A percentile compares a stretch with the other conserved stretches of the same genome.
phyloP scores from a whole-genome alignment of 1,140 invertebrate species.

The Tetraneura akinire region DNA sequence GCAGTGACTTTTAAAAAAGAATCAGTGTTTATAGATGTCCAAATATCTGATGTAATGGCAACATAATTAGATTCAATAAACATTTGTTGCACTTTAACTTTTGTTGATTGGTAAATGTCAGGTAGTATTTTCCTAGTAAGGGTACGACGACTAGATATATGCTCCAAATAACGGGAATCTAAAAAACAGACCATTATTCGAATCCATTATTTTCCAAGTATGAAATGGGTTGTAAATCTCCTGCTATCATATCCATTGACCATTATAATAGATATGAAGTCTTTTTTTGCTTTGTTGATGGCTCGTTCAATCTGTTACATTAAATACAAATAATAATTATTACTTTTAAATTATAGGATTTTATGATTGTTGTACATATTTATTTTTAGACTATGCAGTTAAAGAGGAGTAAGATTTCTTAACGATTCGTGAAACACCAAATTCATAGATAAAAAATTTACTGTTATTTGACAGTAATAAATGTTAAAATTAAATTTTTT shows the following conservation, averaged over 20 bases:
- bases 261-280: constrained; percentile 7
- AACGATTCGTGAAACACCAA: no score
- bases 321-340: no score
- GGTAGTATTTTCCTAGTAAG: constrained; percentile 3
- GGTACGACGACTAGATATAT: neutral
- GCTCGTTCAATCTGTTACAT: neutral
- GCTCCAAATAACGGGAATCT: constrained; percentile 4
- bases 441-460: no score
- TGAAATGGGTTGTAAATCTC: constrained; percentile 5
- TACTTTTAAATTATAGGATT: no score
- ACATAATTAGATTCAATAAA: neutral
- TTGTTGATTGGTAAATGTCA: neutral
- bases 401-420: no score
- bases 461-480: no score
- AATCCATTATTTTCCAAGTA: neutral
- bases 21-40: neutral
- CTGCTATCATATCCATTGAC: constrained; percentile 13
- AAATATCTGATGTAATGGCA: neutral
- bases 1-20: neutral
- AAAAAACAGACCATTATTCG: neutral
- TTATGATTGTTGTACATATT: no score
- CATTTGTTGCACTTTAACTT: neutral
- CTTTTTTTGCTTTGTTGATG: constrained; percentile 13
- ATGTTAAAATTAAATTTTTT: no score
- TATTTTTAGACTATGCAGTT: no score